Percentiles rank a stretch among this genome's conserved stretches.
Conservation (phyloP, 2,797 vertebrate genomes). For the Fratercula arctica region DNA sequence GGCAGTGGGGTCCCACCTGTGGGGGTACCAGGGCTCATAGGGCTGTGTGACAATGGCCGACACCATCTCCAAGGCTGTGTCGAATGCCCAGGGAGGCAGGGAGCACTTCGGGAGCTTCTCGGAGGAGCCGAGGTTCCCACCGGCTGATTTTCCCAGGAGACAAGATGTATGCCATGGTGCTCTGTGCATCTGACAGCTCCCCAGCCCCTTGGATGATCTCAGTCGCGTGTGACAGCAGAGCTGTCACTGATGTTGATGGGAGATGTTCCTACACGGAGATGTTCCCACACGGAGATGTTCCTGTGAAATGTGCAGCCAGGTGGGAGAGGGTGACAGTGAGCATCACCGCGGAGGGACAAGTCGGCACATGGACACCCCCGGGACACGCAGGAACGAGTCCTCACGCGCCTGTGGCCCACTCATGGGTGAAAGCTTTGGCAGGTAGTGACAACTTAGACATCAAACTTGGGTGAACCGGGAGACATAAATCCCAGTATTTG, state of each 20-base stretch:
- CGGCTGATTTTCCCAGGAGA: neutral
- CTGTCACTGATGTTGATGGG: neutral
- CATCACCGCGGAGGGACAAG: neutral
- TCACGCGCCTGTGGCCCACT: neutral
- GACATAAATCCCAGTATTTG: neutral
- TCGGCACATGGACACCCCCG: neutral
- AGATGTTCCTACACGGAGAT: neutral
- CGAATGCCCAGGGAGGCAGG: accelerated
- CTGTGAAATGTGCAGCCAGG: neutral
- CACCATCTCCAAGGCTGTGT: neutral
- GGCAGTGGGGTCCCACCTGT: neutral
- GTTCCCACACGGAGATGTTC: neutral
- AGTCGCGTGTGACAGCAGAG: neutral
- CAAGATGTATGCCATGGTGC: accelerated
- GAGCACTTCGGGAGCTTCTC: neutral
- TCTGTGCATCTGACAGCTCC: neutral
- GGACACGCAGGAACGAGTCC: accelerated
- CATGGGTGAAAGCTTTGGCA: neutral
- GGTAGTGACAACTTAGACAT: neutral
- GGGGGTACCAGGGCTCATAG: neutral
- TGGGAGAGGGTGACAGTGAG: neutral
- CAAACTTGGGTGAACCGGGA: neutral
- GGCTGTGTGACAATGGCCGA: accelerated
- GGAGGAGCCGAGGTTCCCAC: accelerated
- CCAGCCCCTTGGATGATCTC: neutral